Base-by-base conservation (phyloP, 2,888 invertebrate species). In the Drepanosiphum platanoidis region DNA sequence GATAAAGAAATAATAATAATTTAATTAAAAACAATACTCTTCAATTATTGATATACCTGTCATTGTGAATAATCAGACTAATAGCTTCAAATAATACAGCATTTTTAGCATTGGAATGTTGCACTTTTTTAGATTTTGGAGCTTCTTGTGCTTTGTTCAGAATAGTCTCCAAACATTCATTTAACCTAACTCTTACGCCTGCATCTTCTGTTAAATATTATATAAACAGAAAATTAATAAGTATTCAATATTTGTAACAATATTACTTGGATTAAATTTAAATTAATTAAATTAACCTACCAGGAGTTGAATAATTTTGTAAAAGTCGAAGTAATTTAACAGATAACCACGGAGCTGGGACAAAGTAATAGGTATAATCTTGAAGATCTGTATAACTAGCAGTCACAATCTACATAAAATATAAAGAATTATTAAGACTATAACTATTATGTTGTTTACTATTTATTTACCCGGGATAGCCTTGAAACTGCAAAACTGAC, bases 341-440 rank as follows among this genome's bases (percentile, higher is more conserved):
- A 86, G 98, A 99, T 58, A 99, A 93, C 99, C 99, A 99, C 27
- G 99, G 99, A n/a, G 99, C 99, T 88, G 99, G 99, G 87, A 99
- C 99, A 92, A 99, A 99, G 90, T 99, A 99, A 90, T 99, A 99
- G 5, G 99, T 99, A 90, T 99, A 99, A 91, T 99, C 99, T 92
- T 99, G 99, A 87, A 99, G 93, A 91, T 99, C 99, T 46, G 98
- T 99, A 89, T 99, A 99, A 89, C 98, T 98, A 75, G 99, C 96
- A 84, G 99, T 99, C 11, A 99, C 98, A 91, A 99, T 99, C 94
- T 95, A 90, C 82, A 91, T 91, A 86, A 86, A 79, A 87, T 74
- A 87, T 39, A 46, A 46, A 66, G n/a, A 36, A 58, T 77, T 18
- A 30, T 86, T 46, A 78, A 74, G 42, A 86, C 30, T 72, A 70